phyloP scores from a whole-genome alignment of 2,113 vertebrate genomes.

The Pteropus alecto region DNA sequence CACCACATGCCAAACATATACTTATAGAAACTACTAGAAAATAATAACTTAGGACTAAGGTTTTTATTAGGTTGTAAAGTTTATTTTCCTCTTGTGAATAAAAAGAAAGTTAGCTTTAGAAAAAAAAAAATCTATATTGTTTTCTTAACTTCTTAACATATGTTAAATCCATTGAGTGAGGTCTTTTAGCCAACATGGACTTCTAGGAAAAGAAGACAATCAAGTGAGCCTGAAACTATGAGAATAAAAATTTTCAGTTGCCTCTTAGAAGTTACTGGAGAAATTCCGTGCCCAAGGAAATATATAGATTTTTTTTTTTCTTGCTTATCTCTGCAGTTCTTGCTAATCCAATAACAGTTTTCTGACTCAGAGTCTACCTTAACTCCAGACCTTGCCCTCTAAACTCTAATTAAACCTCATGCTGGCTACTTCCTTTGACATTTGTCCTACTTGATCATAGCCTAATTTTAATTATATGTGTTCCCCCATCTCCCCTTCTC shows the following conservation, averaged over 20 bases:
- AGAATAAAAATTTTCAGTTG: neutral
- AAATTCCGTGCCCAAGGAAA: neutral
- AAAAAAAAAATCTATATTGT: neutral
- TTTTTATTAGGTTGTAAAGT: neutral
- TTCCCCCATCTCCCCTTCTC: neutral
- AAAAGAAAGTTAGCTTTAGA: neutral
- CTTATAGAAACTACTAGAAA: constrained; percentile 1
- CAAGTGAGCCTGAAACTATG: neutral
- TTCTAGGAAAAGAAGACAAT: neutral
- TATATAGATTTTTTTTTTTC: too few relatives aligned
- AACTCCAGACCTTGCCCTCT: neutral
- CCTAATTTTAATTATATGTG: neutral
- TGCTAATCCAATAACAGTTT: neutral
- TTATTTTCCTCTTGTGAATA: neutral
- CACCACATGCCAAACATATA: neutral
- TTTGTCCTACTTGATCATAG: neutral
- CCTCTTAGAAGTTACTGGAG: neutral
- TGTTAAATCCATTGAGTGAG: neutral
- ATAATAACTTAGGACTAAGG: neutral
- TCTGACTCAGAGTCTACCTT: neutral
- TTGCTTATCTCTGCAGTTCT: neutral
- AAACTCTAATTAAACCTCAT: neutral
- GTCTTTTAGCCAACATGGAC: neutral
- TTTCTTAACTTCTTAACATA: neutral
- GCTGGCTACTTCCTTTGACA: neutral